Evolutionary conservation across 64 coral and sea anemone genomes (phyloP), one percentile per base, ranked within the genome.

Genomic region (Exaiptasia diaphana): DNA sequence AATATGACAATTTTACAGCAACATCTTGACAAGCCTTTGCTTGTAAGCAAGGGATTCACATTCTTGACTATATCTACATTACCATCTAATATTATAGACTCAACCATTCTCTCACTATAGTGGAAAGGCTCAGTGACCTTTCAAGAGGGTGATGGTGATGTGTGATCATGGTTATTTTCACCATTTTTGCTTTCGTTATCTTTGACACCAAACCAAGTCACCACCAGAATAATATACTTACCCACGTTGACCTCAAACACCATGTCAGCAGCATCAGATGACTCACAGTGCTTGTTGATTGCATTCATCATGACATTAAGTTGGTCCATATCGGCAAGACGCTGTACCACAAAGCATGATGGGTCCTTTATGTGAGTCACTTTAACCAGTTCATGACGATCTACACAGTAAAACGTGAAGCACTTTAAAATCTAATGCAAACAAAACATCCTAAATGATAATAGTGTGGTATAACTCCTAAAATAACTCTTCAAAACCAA

Each of bases 311-410:
- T 92, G 24, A 81, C 58, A 6, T 92, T 64, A 2, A 99, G 74
- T 62, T 75, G 84, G 25, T 99, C 95, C 46, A 76, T 18, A 41
- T 99, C 95, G 13, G 95, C 89, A 2, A 89, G 64, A 79, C 90
- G 55, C 49, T 92, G 95, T 20, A 99, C 81, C 57, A 89, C 79
- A 32, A 99, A 93, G 25, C 93, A 60, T 23, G 89, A 89, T 5
- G 95, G 95, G 76, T 93, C 90, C 56, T 40, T 36, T 18, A 99
- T 93, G 50, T 99, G 95, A 0, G 90, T 93, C 64, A 99, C 85
- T 27, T 74, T 35, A 10, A 93, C 95, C 10, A 99, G 48, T 45
- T 99, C 90, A 81, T 93, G 95, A 2, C 89, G 89, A 86, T 85
- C 91, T 95, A 49, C 40, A 85, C 28, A 64, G 46, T 11, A 93